phyloP scores from a whole-genome alignment of 2,113 vertebrate species.

The Colaptes auratus region DNA sequence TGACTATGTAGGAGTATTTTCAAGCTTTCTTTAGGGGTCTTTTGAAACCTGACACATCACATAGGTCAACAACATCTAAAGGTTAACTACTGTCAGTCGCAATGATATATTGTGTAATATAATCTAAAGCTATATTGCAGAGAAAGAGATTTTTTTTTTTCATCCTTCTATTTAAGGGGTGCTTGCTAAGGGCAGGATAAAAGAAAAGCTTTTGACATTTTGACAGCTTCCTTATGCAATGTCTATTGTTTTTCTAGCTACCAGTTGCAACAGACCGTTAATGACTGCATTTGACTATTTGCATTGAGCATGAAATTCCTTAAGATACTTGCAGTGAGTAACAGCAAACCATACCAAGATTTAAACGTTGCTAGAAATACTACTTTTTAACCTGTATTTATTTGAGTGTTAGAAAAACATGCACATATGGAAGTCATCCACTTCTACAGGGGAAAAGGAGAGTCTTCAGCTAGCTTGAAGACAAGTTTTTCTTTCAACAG shows the following conservation, averaged over 20 bases:
- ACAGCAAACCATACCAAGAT: background rate
- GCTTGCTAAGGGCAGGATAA: background rate
- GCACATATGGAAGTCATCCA: background rate
- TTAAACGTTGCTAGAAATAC: background rate
- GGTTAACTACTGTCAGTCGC: slow-evolving; percentile 52
- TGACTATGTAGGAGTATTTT: slow-evolving; percentile 44
- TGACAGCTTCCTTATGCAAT: background rate
- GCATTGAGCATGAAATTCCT: background rate
- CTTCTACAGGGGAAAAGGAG: background rate
- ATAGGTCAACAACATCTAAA: slow-evolving; percentile 52
- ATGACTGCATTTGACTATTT: background rate
- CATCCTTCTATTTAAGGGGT: background rate
- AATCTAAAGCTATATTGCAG: slow-evolving; percentile 4
- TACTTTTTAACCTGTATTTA: background rate
- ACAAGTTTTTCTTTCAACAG: background rate
- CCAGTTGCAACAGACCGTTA: background rate
- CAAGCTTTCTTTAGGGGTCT: slow-evolving; percentile 34
- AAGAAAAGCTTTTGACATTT: background rate
- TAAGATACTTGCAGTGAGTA: background rate
- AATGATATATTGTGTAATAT: slow-evolving; percentile 32
- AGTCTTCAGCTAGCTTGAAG: background rate
- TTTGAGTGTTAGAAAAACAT: background rate
- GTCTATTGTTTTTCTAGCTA: background rate
- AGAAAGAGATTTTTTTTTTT: background rate
- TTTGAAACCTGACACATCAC: slow-evolving; percentile 54